These are phyloP conservation scores for Zosterops borbonicus DNA, from an alignment of 2,113 vertebrate species.

Conservation along the genomic window DNA sequence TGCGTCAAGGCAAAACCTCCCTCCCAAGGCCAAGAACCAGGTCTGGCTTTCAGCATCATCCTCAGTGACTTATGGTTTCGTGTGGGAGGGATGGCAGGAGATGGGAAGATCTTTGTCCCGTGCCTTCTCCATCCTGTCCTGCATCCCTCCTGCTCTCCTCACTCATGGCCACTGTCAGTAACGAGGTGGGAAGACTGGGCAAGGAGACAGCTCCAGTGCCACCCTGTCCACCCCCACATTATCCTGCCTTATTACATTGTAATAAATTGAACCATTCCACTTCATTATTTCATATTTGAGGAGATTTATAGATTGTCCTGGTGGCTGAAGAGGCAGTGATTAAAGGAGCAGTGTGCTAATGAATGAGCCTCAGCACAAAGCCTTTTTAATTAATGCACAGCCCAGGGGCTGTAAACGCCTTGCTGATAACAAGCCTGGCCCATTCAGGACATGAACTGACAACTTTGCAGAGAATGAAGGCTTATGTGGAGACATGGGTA, in stretches of 20 bases:
- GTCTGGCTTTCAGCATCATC: neutral
- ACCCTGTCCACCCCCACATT: constrained; percentile 69
- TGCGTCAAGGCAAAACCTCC: neutral
- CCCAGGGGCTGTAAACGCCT: constrained; percentile 72
- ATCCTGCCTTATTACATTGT: constrained; percentile 75
- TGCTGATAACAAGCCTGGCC: constrained; percentile 74
- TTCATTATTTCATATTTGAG: constrained; percentile 83
- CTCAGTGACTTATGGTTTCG: accelerated
- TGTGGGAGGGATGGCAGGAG: neutral
- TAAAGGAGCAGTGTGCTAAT: constrained; percentile 77
- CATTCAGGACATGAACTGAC: constrained; percentile 70
- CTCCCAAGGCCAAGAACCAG: neutral
- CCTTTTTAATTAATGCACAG: constrained; percentile 75
- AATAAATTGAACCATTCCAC: constrained; percentile 81
- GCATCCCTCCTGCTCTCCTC: neutral
- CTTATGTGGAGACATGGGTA: constrained; percentile 35
- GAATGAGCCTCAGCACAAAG: constrained; percentile 73
- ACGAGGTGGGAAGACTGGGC: constrained; percentile 59
- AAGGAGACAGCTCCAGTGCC: constrained; percentile 27
- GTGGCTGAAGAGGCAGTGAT: constrained; percentile 80
- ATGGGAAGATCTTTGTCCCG: accelerated
- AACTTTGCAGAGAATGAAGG: constrained; percentile 64
- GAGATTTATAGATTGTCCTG: constrained; percentile 83
- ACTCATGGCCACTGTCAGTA: neutral
- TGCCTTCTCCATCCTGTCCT: accelerated